A percentile compares a stretch with the other conserved stretches of the same genome.
Conservation (phyloP, 2,113 vertebrate genomes). For the Gallinago jamesoni region DNA sequence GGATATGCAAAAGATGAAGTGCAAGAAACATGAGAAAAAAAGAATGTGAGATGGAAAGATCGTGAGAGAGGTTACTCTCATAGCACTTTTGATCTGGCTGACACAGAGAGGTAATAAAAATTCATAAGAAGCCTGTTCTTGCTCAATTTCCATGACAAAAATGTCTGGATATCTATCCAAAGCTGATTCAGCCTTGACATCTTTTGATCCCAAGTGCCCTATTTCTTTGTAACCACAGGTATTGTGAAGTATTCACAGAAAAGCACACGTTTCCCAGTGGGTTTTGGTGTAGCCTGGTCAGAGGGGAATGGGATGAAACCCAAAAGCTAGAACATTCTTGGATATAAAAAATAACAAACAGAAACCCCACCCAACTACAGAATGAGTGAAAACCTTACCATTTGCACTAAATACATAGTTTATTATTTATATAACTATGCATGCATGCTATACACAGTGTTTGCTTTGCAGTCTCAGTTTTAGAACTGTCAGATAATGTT, state of each 20-base stretch:
- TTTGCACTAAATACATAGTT: not conserved
- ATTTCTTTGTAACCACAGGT: conserved; percentile 19
- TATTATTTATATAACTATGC: not conserved
- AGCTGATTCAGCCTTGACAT: conserved; percentile 23
- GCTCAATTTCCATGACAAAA: conserved; percentile 18
- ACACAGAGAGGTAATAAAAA: conserved; percentile 51
- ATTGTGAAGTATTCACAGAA: not conserved
- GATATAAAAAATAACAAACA: not conserved
- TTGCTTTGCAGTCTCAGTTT: not conserved
- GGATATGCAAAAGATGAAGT: not conserved
- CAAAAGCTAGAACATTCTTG: not conserved
- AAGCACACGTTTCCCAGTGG: not conserved
- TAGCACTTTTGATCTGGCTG: conserved; percentile 4
- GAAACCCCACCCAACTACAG: not conserved
- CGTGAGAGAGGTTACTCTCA: conserved; percentile 43
- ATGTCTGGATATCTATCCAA: not conserved
- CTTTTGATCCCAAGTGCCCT: not conserved
- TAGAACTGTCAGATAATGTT: not conserved
- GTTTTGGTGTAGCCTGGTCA: not conserved
- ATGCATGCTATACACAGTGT: not conserved
- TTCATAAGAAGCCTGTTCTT: not conserved
- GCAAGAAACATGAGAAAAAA: not conserved
- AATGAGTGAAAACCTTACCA: not conserved
- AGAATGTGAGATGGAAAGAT: not conserved
- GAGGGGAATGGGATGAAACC: not conserved